Evolutionary conservation across 2,113 vertebrate genomes (phyloP), one percentile per base, ranked within the genome.

Genomic region (Notiomystis cincta): DNA sequence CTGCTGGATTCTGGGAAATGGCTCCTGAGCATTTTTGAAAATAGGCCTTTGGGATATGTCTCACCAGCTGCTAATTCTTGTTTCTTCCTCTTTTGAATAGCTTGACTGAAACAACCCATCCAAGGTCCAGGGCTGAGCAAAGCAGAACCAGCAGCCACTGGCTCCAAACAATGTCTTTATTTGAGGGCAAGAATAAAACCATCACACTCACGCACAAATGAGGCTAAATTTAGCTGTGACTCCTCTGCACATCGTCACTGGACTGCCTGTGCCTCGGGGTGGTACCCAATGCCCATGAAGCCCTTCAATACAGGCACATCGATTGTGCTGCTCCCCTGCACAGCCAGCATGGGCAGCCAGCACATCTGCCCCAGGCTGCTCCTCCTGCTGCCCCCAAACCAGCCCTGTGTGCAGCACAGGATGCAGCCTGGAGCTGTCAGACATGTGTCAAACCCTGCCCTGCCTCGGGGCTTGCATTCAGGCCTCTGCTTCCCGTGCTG

Each of bases 181-280:
- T 85, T 93, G 82, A 92, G 47, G 70, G 14, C 42, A 77, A 51
- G 33, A 70, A 50, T 47, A 85, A 87, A 93, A 65, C 12, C 73
- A 78, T 73, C 64, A 30, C 51, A 40, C 14, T 80, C 7, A 5
- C 2, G 25, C 72, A 81, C 48, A 93, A 50, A 38, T 8, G 33
- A 78, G 66, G 66, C 65, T 93, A 95, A 93, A 95, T 95, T 93
- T 96, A 92, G 85, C 89, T 82, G 51, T 82, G 75, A 54, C 67
- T 84, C 28, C 30, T 35, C 35, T 91, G 89, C 7, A 9, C 67
- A 20, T 87, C 6, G 0, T 87, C 91, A 80, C 87, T 65, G 77
- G 80, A 2, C 60, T 47, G 82, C 53, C 19, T 27, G 31, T 6
- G 54, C 89, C 81, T 87, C 6, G 0, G 57, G 83, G 30, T 51